Base-by-base conservation (phyloP, 2,113 vertebrate genomes). In the Sinocyclocheilus rhinocerous region DNA sequence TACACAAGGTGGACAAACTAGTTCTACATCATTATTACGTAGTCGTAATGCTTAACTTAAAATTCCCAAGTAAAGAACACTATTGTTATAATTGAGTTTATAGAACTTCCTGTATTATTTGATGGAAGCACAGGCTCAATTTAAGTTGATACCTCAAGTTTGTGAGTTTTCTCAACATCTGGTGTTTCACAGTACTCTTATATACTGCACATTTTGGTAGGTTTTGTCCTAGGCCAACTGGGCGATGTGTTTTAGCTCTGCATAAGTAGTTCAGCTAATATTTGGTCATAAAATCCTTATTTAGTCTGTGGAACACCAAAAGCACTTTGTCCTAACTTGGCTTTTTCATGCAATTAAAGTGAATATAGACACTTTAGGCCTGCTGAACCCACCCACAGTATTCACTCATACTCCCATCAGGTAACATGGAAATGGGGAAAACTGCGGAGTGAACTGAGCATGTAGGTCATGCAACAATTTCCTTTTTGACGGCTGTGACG, bases 381-480 rank as follows among this genome's bases (percentile, higher is more conserved):
- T 2, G 18, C 20, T 45, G 36, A n/a, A 42, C 36, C 10, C 59
- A 52, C 67, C 20, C 18, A 42, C 36, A 61, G 11, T 0, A 48
- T 15, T 48, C 77, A 24, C 76, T 22, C 6, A n/a, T 8, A 39
- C 69, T 65, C 10, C 81, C 42, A 87, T 65, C 26, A 79, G 76
- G 42, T 61, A 33, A 84, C 52, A 73, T 22, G 48, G 26, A 57
- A 48, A 78, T 11, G 36, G 15, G 22, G 4, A 79, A 50, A 84
- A 55, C 33, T 69, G 39, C 7, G 10, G 7, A 22, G 52, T 57
- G 22, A 76, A 78, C 65, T 48, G 61, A 82, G 36, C 73, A 85
- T 88, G 70, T 88, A 83, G 87, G 84, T 85, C 78, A 77, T 7
- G 59, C 72, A 80, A 52, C 65, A 55, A 42, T 79, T 83, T 65